These are phyloP conservation scores for Machimus atricapillus DNA, from an alignment of 2,888 invertebrate species.

Conservation along the genomic window DNA sequence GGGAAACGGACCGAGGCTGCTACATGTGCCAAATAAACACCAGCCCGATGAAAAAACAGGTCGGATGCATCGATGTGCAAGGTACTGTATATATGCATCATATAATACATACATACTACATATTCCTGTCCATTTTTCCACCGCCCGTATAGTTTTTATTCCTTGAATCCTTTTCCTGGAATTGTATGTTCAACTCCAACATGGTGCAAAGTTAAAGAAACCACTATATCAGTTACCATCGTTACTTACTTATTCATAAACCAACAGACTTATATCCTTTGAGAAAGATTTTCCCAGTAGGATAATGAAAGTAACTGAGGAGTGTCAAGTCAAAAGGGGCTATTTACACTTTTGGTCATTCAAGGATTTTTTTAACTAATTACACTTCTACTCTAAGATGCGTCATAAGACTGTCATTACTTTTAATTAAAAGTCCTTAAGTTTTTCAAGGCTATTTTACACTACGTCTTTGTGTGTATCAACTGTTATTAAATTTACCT, in stretches of 20 bases:
- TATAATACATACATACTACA: background rate
- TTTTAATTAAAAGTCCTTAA: too few species aligned
- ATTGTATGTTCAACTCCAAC: background rate
- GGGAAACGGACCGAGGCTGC: conserved; percentile 84
- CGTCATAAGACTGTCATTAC: too few species aligned
- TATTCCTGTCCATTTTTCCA: background rate
- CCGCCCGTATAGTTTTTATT: background rate
- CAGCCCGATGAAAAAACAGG: conserved; percentile 83
- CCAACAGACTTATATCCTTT: background rate
- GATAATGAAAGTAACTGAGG: background rate
- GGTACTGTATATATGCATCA: conserved; percentile 64
- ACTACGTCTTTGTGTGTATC: too few species aligned
- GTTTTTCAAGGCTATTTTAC: too few species aligned
- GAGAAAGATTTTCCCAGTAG: background rate
- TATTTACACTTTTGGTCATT: too few species aligned
- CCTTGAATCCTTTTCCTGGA: background rate
- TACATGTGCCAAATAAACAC: conserved; percentile 95
- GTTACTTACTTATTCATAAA: background rate
- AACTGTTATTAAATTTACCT: too few species aligned
- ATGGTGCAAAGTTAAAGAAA: background rate
- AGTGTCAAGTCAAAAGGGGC: too few species aligned
- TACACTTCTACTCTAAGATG: too few species aligned
- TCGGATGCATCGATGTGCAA: conserved; percentile 87
- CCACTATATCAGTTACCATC: background rate
- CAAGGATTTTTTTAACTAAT: too few species aligned